Evolutionary conservation across 2,888 invertebrate species (phyloP).

Genomic region (Eupithecia dodoneata): DNA sequence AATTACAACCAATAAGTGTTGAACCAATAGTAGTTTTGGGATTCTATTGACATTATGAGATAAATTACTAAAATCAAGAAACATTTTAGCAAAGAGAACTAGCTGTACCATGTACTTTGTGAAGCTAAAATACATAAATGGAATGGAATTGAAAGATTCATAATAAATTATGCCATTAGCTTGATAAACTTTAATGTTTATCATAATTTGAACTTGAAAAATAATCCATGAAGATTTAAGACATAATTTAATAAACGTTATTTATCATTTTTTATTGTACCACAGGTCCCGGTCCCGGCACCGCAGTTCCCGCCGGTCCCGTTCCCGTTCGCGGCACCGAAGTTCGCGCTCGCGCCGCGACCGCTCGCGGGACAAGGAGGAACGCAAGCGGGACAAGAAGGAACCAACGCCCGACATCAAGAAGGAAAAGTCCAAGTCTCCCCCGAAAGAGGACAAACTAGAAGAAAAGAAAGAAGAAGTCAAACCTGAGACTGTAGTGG

Average conservation of each 20-base stretch:
- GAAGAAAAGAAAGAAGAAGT: slow-evolving; percentile 39
- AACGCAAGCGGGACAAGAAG: slow-evolving; percentile 52
- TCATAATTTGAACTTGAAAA: too few species aligned
- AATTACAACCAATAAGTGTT: too few species aligned
- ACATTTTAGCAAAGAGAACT: too few species aligned
- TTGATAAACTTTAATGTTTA: too few species aligned
- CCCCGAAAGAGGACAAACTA: slow-evolving; percentile 22
- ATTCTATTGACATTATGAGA: too few species aligned
- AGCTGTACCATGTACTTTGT: too few species aligned
- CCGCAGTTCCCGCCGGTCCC: slow-evolving; percentile 83
- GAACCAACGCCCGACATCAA: slow-evolving; percentile 53
- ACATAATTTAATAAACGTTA: background rate
- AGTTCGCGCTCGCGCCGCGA: slow-evolving; percentile 81
- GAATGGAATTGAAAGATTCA: too few species aligned
- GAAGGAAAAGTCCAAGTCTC: slow-evolving; percentile 66
- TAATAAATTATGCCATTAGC: too few species aligned
- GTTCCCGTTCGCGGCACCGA: slow-evolving; percentile 82
- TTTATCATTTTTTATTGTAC: background rate
- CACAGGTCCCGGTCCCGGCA: slow-evolving; percentile 82
- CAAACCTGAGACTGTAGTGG: slow-evolving; percentile 60
- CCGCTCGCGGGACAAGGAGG: slow-evolving; percentile 61
- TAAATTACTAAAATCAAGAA: too few species aligned
- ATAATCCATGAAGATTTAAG: too few species aligned
- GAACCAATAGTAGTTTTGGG: too few species aligned
- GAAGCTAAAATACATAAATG: too few species aligned